Conservation (phyloP, 2,888 invertebrate species). For the Glomeris marginata region DNA sequence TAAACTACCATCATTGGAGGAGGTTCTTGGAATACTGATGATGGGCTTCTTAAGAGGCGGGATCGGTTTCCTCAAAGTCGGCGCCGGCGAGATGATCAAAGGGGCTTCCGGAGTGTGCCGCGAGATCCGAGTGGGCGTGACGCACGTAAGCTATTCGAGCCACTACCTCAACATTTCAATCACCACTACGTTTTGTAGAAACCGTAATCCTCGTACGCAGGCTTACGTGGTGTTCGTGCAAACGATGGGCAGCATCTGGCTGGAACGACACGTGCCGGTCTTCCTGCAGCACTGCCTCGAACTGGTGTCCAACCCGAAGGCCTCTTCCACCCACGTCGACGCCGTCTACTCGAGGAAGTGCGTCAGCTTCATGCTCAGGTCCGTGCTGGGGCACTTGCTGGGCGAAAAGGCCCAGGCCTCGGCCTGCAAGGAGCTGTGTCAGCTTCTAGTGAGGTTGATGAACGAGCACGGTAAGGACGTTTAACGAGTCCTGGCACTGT, state of each 20-base stretch:
- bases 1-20: slow-evolving; percentile 51
- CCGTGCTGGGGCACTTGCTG: slow-evolving; percentile 81
- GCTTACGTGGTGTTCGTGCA: slow-evolving; percentile 92
- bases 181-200: background rate
- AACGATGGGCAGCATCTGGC: slow-evolving; percentile 84
- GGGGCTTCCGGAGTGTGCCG: slow-evolving; percentile 83
- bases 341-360: slow-evolving; percentile 96
- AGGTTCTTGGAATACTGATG: slow-evolving; percentile 78
- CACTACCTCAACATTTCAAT: background rate
- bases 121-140: slow-evolving; percentile 93
- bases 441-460: slow-evolving; percentile 85
- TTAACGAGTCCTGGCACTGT: background rate
- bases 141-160: slow-evolving; percentile 56
- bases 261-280: slow-evolving; percentile 75
- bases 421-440: slow-evolving; percentile 85
- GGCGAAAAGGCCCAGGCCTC: slow-evolving; percentile 94
- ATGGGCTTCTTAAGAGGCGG: slow-evolving; percentile 90
- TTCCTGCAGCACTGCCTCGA: slow-evolving; percentile 83
- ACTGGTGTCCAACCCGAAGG: slow-evolving; percentile 82
- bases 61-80: slow-evolving; percentile 73
- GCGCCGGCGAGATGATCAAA: slow-evolving; percentile 87
- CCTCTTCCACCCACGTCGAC: slow-evolving; percentile 90
- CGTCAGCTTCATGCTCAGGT: slow-evolving; percentile 83
- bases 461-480: slow-evolving; percentile 36
- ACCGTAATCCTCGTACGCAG: slow-evolving; percentile 35